These are phyloP conservation scores for Corvus moneduloides DNA, from an alignment of 2,113 vertebrate species.

Conservation along the genomic window DNA sequence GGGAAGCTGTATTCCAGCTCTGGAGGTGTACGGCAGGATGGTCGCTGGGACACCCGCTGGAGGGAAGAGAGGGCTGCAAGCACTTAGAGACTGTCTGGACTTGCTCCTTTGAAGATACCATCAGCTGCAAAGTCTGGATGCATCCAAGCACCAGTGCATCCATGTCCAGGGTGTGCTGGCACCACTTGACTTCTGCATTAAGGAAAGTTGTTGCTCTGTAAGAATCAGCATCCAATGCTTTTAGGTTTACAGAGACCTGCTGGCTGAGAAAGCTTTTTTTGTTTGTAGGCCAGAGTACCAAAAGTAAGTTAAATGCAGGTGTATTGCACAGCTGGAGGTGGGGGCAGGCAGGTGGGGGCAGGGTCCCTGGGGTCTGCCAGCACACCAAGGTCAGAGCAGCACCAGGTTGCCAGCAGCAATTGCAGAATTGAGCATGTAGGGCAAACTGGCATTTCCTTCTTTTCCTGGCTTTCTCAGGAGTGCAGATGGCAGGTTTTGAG, in stretches of 20 bases:
- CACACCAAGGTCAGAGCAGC: no score
- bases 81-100: background rate
- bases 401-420: background rate
- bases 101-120: background rate
- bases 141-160: background rate
- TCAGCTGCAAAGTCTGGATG: background rate
- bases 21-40: background rate
- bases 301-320: background rate
- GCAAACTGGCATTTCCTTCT: background rate
- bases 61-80: background rate
- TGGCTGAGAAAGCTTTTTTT: background rate
- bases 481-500: background rate
- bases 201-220: background rate
- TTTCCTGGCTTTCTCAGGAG: background rate
- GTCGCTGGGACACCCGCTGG: accelerated
- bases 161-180: background rate
- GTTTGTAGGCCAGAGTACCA: background rate
- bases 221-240: background rate
- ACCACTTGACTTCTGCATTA: background rate
- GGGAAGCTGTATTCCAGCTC: background rate
- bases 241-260: background rate
- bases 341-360: background rate
- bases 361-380: background rate
- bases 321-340: background rate
- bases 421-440: background rate